Conservation (phyloP, 2,888 invertebrate species). For the Tetragnatha montana region DNA sequence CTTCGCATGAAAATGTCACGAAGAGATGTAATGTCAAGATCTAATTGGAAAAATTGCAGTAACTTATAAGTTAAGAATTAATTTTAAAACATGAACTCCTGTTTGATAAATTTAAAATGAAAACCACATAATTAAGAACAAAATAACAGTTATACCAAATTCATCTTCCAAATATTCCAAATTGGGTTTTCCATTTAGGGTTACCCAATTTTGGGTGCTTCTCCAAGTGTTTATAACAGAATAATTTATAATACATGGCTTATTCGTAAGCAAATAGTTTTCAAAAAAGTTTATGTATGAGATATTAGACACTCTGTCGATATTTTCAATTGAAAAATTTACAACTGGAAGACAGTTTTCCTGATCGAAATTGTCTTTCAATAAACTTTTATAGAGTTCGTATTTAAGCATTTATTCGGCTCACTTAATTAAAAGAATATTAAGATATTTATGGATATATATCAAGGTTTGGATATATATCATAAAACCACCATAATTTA, state of each 20-base stretch:
- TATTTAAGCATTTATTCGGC: too few relatives aligned
- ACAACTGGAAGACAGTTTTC: not conserved
- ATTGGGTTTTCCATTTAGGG: constrained; percentile 58
- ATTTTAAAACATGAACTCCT: not conserved
- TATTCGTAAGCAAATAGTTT: constrained; percentile 62
- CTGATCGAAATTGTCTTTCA: not conserved
- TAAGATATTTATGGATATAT: too few relatives aligned
- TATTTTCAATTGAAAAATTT: not conserved
- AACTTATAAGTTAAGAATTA: constrained; percentile 1
- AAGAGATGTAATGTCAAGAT: too few relatives aligned
- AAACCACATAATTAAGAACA: not conserved
- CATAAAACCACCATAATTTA: too few relatives aligned
- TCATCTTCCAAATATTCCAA: constrained; percentile 52
- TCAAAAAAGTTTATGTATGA: constrained; percentile 65
- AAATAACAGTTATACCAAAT: constrained; percentile 57
- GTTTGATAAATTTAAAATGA: not conserved
- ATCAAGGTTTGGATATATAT: too few relatives aligned
- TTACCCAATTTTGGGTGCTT: constrained; percentile 59
- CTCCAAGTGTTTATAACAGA: constrained; percentile 57
- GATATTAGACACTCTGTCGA: constrained; percentile 25
- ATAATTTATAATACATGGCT: constrained; percentile 58
- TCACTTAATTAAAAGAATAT: too few relatives aligned
- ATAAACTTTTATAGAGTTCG: not conserved
- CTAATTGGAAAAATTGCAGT: too few relatives aligned
- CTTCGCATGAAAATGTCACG: too few relatives aligned